These are phyloP conservation scores for Zaprionus kolodkinae DNA, from an alignment of 1,140 invertebrate genomes.

Conservation along the genomic window DNA sequence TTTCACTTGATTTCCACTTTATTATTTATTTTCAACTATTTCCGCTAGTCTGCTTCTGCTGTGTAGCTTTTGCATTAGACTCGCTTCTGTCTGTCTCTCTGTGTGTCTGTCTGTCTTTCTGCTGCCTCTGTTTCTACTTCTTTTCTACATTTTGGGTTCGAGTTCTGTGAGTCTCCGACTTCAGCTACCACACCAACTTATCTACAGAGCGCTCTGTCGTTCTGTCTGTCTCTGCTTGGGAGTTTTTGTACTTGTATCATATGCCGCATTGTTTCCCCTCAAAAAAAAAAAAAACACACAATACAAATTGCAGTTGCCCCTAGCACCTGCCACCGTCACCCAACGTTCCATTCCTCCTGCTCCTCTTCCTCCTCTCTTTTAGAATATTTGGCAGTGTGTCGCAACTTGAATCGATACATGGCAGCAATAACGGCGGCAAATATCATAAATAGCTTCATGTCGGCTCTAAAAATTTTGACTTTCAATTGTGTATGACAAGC, in stretches of 20 bases:
- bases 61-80: conserved; percentile 66
- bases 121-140: conserved; percentile 15
- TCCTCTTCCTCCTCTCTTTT: neutral
- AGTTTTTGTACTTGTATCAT: conserved; percentile 47
- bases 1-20: conserved; percentile 4
- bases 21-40: conserved; percentile 59
- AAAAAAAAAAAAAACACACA: conserved; percentile 37
- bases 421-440: conserved; percentile 59
- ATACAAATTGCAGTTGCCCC: conserved; percentile 53
- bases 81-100: conserved; percentile 30
- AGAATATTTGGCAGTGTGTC: conserved; percentile 67
- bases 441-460: conserved; percentile 62
- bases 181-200: conserved; percentile 34
- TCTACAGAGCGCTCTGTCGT: conserved; percentile 6
- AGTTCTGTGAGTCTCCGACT: conserved; percentile 37
- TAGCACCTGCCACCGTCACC: neutral
- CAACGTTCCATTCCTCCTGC: neutral
- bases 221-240: neutral
- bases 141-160: conserved; percentile 4
- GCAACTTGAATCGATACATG: conserved; percentile 71
- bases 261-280: conserved; percentile 68
- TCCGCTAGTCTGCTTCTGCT: conserved; percentile 49
- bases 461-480: conserved; percentile 65
- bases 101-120: conserved; percentile 37
- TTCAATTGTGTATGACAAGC: conserved; percentile 29